Conservation (phyloP, 2,888 invertebrate genomes). For the Parnassius apollo region DNA sequence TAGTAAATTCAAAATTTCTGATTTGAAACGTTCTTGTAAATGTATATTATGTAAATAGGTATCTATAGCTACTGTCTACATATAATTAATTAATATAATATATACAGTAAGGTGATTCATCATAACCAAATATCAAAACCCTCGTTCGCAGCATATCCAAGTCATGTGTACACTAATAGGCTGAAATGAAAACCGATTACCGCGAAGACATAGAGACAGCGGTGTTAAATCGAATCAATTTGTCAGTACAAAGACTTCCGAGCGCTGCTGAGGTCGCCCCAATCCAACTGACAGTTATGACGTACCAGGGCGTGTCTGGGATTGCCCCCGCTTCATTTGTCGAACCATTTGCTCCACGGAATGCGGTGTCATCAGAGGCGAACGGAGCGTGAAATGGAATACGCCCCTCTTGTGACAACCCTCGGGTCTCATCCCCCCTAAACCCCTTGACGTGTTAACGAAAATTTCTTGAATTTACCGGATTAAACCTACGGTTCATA, state of each 20-base stretch:
- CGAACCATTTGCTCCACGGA: slow-evolving; percentile 77
- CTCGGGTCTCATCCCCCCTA: slow-evolving; percentile 42
- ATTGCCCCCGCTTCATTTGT: slow-evolving; percentile 75
- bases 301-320: slow-evolving; percentile 69
- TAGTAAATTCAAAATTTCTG: no score
- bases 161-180: slow-evolving; percentile 7
- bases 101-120: no score
- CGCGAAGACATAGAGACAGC: slow-evolving; percentile 35
- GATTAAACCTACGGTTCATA: slow-evolving; percentile 40
- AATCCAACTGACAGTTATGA: slow-evolving; percentile 72
- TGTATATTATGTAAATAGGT: no score
- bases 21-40: no score
- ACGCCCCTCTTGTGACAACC: slow-evolving; percentile 72
- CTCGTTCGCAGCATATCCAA: background rate
- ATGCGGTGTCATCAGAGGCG: slow-evolving; percentile 78
- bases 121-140: background rate
- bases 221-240: slow-evolving; percentile 65
- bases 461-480: slow-evolving; percentile 60
- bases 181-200: slow-evolving; percentile 27
- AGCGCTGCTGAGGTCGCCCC: slow-evolving; percentile 39
- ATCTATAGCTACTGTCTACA: no score
- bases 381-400: slow-evolving; percentile 80
- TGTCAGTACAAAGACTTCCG: slow-evolving; percentile 52
- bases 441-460: slow-evolving; percentile 67
- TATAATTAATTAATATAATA: no score